Base-by-base conservation (phyloP, 2,113 vertebrate genomes). In the Neomonachus schauinslandi region DNA sequence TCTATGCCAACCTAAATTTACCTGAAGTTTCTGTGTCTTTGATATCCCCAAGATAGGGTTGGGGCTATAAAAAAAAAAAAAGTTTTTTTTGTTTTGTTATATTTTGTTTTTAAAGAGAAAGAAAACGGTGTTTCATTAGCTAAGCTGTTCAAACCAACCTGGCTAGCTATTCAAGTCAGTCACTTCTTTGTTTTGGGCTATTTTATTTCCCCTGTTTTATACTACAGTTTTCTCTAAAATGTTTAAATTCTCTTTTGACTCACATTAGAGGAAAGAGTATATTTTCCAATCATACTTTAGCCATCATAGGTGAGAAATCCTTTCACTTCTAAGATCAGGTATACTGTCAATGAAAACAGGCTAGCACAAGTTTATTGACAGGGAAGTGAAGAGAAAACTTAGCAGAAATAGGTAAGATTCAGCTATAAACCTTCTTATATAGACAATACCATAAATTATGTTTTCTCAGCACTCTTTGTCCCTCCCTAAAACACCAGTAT, bases 221-320 rank as follows among this genome's bases (percentile, higher is more conserved):
- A 72, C 28, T 65, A 61, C 82, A 89, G 79, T 79, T 92, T 89
- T 79, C 46, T 55, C 79, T 55, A 79, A 89, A 86, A 69, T 86
- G 15, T 63, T 96, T 89, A 88, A 69, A 74, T 93, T 96, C n/a
- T 86, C 77, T 85, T 85, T 95, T 82, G 46, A 72, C 18, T 86
- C 7, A 82, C n/a, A 46, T 46, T 79, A 88, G 74, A 51, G 28
- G 46, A 79, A 95, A 91, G 5, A 33, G 15, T 51, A 33, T 33
- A 33, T 91, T 94, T 94, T 96, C 89, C 36, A 76, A 21, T 57
- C 10, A n/a, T 51, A 79, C 57, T 85, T 89, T n/a, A 94, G n/a
- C 33, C 36, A 89, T 79, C 11, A 46, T 22, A 65, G 28, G 46
- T 89, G 21, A 87, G 57, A 94, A 90, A 89, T 91, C 39, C 61